Evolutionary conservation across 2,888 invertebrate genomes (phyloP), one percentile per base, ranked within the genome.

Genomic region (Alsophila aescularia): DNA sequence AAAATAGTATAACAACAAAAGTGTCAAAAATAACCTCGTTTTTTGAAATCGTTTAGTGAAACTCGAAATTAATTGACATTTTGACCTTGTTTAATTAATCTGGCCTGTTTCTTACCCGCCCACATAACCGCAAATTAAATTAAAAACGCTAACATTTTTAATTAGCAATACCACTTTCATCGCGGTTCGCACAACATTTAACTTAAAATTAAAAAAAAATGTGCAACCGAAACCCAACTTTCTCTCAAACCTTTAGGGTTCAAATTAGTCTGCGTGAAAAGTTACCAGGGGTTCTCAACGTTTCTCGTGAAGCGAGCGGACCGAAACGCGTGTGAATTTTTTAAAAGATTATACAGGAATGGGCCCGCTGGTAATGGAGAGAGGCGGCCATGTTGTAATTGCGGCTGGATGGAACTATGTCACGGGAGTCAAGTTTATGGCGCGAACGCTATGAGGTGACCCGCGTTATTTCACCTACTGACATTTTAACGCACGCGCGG

Each of bases 321-420:
- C 68, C 72, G 73, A 71, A 72, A 69, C 76, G 76, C 72, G 76
- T 73, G 70, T 87, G 83, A 88, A 89, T 89, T 85, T 86, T 88
- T 85, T 81, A 88, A 87, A 81, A 83, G 83, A 86, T 86, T 87
- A 86, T 88, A 86, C 81, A 77, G 72, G 79, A 78, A 78, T 76
- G 78, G 70, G 64, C 69, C 65, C 62, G 64, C 53, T 56, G 65
- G 77, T 83, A 84, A 85, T 82, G 78, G 79, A 79, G 79, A 70
- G 73, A 51, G 59, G 71, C 68, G 64, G 77, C 72, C 72, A 71
- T 73, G 73, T 67, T 73, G 78, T 78, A 80, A 82, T 85, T 81
- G 80, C 77, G 70, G 73, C 71, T 66, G 64, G 60, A 62, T 57
- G 60, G 64, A 81, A 80, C 75, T 79, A 70, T 80, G 83, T 75